These are phyloP conservation scores for Macrobrachium nipponense DNA, from an alignment of 1,140 invertebrate genomes.

Conservation along the genomic window DNA sequence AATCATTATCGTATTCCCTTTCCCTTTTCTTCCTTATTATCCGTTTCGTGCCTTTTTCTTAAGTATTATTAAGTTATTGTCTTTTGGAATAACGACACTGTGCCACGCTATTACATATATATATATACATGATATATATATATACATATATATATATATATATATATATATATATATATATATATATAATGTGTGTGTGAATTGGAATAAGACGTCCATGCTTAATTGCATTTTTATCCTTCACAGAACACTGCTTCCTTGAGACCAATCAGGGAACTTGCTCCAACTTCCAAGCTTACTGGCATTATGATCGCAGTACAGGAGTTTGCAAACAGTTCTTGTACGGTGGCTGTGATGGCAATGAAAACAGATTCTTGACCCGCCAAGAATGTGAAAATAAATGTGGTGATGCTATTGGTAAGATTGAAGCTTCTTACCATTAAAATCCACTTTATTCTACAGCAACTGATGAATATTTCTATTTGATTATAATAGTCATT, in stretches of 20 bases:
- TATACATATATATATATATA: too few species aligned
- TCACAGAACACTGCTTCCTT: constrained; percentile 79
- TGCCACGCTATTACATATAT: too few species aligned
- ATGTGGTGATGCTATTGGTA: constrained; percentile 80
- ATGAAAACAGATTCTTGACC: constrained; percentile 85
- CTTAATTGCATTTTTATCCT: constrained; percentile 65
- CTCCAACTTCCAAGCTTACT: constrained; percentile 73
- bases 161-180: too few species aligned
- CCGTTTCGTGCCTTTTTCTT: too few species aligned
- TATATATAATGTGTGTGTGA: too few species aligned
- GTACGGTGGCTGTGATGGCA: constrained; percentile 87
- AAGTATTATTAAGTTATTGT: too few species aligned
- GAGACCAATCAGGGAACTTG: constrained; percentile 79
- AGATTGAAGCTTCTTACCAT: background rate
- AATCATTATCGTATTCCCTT: too few species aligned
- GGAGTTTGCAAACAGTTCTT: constrained; percentile 86
- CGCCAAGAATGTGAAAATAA: constrained; percentile 82
- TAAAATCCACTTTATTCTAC: background rate
- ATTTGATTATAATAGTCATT: too few species aligned
- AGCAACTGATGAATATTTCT: too few species aligned
- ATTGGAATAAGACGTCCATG: constrained; percentile 40
- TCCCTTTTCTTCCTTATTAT: too few species aligned
- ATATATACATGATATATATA: too few species aligned
- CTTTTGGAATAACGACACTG: too few species aligned
- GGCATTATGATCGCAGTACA: constrained; percentile 82